Conservation (phyloP, 1,140 invertebrate species). For the Megalopta genalis region DNA sequence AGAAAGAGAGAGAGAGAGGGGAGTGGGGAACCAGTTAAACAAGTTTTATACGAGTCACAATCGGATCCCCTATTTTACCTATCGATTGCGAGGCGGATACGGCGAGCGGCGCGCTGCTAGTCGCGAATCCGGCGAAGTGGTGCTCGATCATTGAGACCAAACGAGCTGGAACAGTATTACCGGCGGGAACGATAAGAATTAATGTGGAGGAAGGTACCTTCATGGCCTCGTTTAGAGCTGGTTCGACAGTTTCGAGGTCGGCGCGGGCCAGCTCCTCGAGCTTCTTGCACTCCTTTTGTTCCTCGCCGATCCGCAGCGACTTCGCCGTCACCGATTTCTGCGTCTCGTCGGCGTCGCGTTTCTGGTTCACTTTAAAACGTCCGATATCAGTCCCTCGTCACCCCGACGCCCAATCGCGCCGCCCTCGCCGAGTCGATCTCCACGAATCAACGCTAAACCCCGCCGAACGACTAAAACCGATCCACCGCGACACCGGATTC, state of each 20-base stretch:
- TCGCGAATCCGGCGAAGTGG: neutral
- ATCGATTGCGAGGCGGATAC: neutral
- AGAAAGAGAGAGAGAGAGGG: neutral
- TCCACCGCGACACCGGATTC: too few relatives aligned
- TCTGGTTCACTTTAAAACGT: slow-evolving; percentile 82
- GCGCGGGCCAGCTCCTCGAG: slow-evolving; percentile 89
- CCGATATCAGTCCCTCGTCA: neutral
- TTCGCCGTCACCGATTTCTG: slow-evolving; percentile 84
- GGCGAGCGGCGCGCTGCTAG: too few relatives aligned
- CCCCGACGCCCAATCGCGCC: too few relatives aligned
- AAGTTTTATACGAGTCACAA: neutral
- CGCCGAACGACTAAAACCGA: too few relatives aligned
- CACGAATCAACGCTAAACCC: too few relatives aligned
- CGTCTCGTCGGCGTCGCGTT: slow-evolving; percentile 87
- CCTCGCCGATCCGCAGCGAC: slow-evolving; percentile 87
- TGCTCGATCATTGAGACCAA: slow-evolving; percentile 12
- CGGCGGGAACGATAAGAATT: slow-evolving; percentile 1
- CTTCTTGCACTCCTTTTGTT: slow-evolving; percentile 89
- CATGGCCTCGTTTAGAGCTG: slow-evolving; percentile 90
- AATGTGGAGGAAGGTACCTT: slow-evolving; percentile 77
- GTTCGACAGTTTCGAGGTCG: slow-evolving; percentile 91
- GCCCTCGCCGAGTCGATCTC: too few relatives aligned
- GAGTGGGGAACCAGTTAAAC: neutral
- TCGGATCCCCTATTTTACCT: slow-evolving; percentile 12
- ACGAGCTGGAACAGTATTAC: slow-evolving; percentile 9